Percentiles rank a stretch among this genome's conserved stretches.
phyloP scores from a whole-genome alignment of 2,888 invertebrate species.

The Athrips mouffetella region DNA sequence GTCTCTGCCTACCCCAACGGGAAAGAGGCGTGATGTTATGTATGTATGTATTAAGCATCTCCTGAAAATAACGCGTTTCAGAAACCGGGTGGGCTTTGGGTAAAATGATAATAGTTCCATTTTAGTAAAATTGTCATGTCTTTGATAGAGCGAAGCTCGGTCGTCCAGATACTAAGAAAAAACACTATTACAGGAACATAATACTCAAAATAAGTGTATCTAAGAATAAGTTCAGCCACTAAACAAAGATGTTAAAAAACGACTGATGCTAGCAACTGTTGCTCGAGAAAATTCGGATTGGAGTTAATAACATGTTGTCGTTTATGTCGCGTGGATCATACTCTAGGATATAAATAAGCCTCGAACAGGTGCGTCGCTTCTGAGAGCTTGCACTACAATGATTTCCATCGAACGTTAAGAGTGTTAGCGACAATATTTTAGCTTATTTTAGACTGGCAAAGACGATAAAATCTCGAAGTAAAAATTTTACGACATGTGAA shows the following conservation, averaged over 20 bases:
- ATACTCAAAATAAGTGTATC: neutral
- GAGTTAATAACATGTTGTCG: conserved; percentile 26
- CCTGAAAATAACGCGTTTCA: too few species aligned
- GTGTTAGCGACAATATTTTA: conserved; percentile 38
- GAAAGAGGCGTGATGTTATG: too few species aligned
- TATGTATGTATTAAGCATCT: too few species aligned
- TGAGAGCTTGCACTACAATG: conserved; percentile 46
- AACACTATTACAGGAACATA: neutral
- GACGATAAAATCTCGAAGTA: conserved; percentile 51
- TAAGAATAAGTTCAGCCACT: neutral
- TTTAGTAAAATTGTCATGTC: too few species aligned
- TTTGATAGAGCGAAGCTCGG: too few species aligned
- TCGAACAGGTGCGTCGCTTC: conserved; percentile 53
- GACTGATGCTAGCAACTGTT: conserved; percentile 9
- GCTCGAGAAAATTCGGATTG: conserved; percentile 5
- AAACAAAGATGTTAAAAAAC: conserved; percentile 4
- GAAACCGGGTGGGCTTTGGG: too few species aligned
- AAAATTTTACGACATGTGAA: conserved; percentile 56
- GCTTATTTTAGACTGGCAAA: conserved; percentile 44
- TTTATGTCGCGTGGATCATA: conserved; percentile 33
- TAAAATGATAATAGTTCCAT: too few species aligned
- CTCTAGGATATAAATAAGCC: conserved; percentile 51
- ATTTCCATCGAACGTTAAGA: conserved; percentile 43
- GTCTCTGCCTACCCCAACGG: too few species aligned
- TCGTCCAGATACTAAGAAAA: neutral